These are phyloP conservation scores for Pachymerium ferrugineum DNA, from an alignment of 2,888 invertebrate genomes.

Conservation along the genomic window DNA sequence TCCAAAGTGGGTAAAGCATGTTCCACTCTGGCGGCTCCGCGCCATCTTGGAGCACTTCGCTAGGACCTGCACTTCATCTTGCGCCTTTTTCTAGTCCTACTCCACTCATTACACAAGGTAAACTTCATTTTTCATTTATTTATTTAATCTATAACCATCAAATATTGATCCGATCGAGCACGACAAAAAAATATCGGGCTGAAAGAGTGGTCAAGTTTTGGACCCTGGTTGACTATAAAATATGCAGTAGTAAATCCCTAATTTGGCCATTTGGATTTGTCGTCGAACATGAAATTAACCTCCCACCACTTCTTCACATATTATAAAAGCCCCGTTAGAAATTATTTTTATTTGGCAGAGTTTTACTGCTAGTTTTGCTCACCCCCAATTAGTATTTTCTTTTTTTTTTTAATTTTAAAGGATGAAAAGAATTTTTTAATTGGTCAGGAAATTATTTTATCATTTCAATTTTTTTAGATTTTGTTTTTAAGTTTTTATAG, in stretches of 20 bases:
- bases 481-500: too few relatives aligned
- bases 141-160: too few relatives aligned
- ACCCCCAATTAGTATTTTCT: too few relatives aligned
- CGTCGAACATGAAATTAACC: not conserved
- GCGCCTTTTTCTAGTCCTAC: conserved; percentile 34
- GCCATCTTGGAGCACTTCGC: conserved; percentile 38
- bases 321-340: not conserved
- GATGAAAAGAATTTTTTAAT: not conserved
- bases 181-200: too few relatives aligned
- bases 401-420: not conserved
- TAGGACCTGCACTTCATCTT: conserved; percentile 35
- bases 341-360: not conserved
- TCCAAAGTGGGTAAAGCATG: conserved; percentile 33
- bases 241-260: not conserved
- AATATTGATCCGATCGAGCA: too few relatives aligned
- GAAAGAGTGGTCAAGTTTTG: not conserved
- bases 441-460: not conserved
- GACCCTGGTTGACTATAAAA: not conserved
- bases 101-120: conserved; percentile 33
- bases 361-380: too few relatives aligned
- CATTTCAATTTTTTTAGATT: too few relatives aligned
- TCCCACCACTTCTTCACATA: too few relatives aligned
- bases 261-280: not conserved
- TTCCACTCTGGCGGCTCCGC: conserved; percentile 36
- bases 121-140: not conserved